Conservation (phyloP, 2,113 vertebrate species). For the Phalacrocorax aristotelis region DNA sequence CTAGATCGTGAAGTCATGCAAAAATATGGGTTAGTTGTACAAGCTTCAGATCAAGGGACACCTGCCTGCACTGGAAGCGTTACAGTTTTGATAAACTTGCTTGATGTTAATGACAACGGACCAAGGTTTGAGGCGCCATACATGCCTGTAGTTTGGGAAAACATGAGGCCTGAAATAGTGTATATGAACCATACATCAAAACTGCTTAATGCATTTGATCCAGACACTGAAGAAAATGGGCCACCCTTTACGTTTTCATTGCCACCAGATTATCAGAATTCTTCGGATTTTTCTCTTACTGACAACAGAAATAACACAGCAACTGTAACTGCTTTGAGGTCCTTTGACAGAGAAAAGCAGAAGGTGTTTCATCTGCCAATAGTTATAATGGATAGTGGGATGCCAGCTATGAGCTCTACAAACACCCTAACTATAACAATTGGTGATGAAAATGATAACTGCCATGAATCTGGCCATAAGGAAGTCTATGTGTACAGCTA, state of each 20-base stretch:
- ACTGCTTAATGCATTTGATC: conserved; percentile 79
- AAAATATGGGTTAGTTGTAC: conserved; percentile 78
- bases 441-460: conserved; percentile 88
- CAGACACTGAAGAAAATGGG: conserved; percentile 80
- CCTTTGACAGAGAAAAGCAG: conserved; percentile 86
- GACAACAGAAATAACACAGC: conserved; percentile 87
- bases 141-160: conserved; percentile 85
- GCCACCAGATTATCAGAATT: conserved; percentile 74
- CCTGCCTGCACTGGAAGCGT: conserved; percentile 78
- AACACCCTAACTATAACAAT: conserved; percentile 84
- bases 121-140: conserved; percentile 84
- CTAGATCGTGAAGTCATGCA: conserved; percentile 80
- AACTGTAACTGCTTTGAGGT: conserved; percentile 81
- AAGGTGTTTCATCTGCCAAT: conserved; percentile 84
- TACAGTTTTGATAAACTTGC: conserved; percentile 79
- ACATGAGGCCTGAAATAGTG: conserved; percentile 79
- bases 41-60: conserved; percentile 82
- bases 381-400: conserved; percentile 85
- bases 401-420: conserved; percentile 82
- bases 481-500: conserved; percentile 81
- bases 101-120: conserved; percentile 90
- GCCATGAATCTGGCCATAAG: conserved; percentile 82
- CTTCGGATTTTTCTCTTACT: conserved; percentile 83
- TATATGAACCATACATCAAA: conserved; percentile 81
- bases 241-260: conserved; percentile 82